Conservation (phyloP, 2,797 vertebrate genomes). For the Chiroxiphia lanceolata region DNA sequence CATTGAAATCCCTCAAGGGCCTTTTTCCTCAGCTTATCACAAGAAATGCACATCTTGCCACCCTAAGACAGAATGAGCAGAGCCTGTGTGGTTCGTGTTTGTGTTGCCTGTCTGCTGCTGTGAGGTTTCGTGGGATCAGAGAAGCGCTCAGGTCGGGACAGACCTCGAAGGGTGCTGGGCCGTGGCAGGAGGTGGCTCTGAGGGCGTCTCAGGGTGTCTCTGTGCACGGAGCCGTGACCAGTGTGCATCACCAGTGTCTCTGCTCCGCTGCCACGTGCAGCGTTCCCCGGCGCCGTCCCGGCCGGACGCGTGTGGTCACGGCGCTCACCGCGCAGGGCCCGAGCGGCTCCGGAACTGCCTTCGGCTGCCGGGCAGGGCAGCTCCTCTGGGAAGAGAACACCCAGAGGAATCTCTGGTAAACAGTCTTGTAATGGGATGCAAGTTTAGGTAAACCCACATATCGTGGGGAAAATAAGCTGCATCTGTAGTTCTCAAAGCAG, state of each 20-base stretch:
- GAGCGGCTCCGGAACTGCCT: background rate
- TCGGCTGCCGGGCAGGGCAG: background rate
- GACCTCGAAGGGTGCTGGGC: background rate
- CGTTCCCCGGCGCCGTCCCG: background rate
- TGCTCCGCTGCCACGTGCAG: background rate
- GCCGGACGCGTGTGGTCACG: accelerated
- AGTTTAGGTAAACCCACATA: accelerated
- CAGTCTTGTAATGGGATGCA: background rate
- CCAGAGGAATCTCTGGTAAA: background rate
- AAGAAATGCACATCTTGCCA: background rate
- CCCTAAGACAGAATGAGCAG: background rate
- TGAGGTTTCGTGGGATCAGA: background rate
- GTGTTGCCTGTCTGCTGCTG: background rate
- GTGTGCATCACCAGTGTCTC: background rate
- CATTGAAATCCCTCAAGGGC: background rate
- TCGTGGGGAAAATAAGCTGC: background rate
- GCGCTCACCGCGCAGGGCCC: background rate
- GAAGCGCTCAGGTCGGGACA: background rate
- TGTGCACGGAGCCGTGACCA: background rate
- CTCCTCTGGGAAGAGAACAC: background rate
- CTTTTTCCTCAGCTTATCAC: background rate
- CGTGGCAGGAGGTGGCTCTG: background rate
- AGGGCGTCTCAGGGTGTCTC: background rate
- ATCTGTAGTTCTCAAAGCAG: background rate
- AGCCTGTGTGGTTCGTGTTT: no score